phyloP scores from a whole-genome alignment of 2,797 vertebrate species.

The Sebastes hubbsi region DNA sequence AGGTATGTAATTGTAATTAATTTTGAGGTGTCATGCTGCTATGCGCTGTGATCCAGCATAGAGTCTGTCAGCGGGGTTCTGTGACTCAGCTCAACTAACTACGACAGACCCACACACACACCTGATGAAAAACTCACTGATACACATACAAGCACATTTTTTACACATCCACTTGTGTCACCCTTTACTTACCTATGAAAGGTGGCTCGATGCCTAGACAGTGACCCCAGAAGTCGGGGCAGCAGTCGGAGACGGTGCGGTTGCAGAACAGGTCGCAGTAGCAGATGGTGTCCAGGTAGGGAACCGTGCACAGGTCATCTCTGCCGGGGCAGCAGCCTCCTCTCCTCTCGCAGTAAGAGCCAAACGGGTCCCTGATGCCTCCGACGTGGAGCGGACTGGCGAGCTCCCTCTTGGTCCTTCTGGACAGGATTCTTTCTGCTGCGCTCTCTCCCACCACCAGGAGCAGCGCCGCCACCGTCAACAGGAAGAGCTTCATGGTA shows the following conservation, averaged over 20 bases:
- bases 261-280: slow-evolving; percentile 99
- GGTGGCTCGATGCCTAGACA: slow-evolving; percentile 84
- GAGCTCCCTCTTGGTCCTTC: slow-evolving; percentile 87
- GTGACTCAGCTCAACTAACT: background rate
- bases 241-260: slow-evolving; percentile 95
- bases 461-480: slow-evolving; percentile 70
- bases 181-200: slow-evolving; percentile 69
- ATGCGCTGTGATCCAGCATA: background rate
- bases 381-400: slow-evolving; percentile 86
- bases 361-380: slow-evolving; percentile 89
- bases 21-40: slow-evolving; percentile 1
- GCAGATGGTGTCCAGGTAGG: slow-evolving; percentile 94
- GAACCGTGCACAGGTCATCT: slow-evolving; percentile 89
- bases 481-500: slow-evolving; percentile 71
- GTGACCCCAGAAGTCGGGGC: slow-evolving; percentile 96
- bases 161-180: background rate
- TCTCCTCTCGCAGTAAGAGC: slow-evolving; percentile 89
- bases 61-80: background rate
- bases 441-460: slow-evolving; percentile 63
- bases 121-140: background rate
- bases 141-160: background rate
- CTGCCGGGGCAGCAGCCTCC: slow-evolving; percentile 91
- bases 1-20: background rate
- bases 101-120: slow-evolving; percentile 5
- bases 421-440: slow-evolving; percentile 54